Base-by-base conservation (phyloP, 2,113 vertebrate genomes). In the Notarius lentiginosus region DNA sequence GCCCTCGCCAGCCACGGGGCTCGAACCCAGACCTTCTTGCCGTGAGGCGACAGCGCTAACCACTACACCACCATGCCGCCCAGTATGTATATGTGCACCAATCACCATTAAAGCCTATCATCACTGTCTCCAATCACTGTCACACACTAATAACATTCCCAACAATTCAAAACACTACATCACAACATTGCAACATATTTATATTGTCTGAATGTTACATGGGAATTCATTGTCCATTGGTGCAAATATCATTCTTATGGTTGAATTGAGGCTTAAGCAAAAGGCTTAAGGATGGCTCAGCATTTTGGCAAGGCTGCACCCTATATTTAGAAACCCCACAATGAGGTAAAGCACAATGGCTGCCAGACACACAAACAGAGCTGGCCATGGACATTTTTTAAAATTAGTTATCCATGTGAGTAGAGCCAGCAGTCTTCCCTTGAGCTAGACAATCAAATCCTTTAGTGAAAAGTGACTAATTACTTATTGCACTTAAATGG, bases 171-270 rank as follows among this genome's bases (percentile, higher is more conserved):
- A 75, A 47, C 8, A 63, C 63, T 56, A 61, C 41, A 80, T 49
- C 76, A 80, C 61, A 41, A 58, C 76, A 70, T 56, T 30, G 3
- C 53, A 61, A n/a, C 79, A 18, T 66, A 12, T 77, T 85, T 56
- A 79, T 22, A 80, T 60, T 60, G 79, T 41, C 61, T 85, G 34
- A 34, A 61, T 60, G 68, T 47, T 65, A 7, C 7, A 17, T 41
- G 68, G 73, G 72, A 75, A 80, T 80, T 34, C 22, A 56, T 24
- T 58, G 53, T 79, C 76, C 55, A 56, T 34, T 24, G 24, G 63
- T 68, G 81, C 53, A 84, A 85, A 83, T 83, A 47, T 75, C 87
- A 90, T 65, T 79, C 47, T 79, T 66, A 70, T 85, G 83, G 72
- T 60, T 75, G 41, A 88, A 88, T 76, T 65, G 47, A 84, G 87